Evolutionary conservation across 2,888 invertebrate species (phyloP), one percentile per base, ranked within the genome.

Genomic region (Clepsis dumicolana): DNA sequence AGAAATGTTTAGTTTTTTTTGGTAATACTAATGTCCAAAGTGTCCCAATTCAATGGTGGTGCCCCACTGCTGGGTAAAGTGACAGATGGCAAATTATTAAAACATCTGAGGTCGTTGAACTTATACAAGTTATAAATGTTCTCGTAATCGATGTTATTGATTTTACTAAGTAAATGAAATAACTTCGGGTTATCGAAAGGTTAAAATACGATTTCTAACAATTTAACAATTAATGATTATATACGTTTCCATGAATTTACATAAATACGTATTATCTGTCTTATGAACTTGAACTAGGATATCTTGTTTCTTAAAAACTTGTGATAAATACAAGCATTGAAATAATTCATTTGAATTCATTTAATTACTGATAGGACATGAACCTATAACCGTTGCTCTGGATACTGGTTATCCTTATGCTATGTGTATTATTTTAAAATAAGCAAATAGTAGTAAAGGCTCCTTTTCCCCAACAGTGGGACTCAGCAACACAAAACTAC

Each of bases 131-230:
- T 53, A 8, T 38, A 27, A 52, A 27, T 41, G 60, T 53, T 53
- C 29, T 27, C 52, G 44, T 29, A 53, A 52, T 41, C 38, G 41
- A 27, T 29, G n/a, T 61, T 65, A 59, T 65, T 38, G 60, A 61
- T 60, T 65, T 65, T 21, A 24, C 32, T 32, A 60, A 29, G 41
- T 41, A 32, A 53, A 48, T 48, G 10, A 18, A 41, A 41, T 16
- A 21, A 4, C 48, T 21, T 21, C 12, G 25, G 64, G 64, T 56
- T 64, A 64, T 64, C 56, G 27, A 12, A 1, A 53, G 64, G 64
- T 48, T 56, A 18, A 10, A 25, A 8, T 44, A 10, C 3, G 48
- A 18, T 21, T 21, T 48, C 7, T 48, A 48, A 21, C 12, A 48
- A 12, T 2, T 48, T 21, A 48, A 48, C 21, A 21, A 21, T 48